A percentile compares a stretch with the other conserved stretches of the same genome.
These are phyloP conservation scores for Esox lucius DNA, from an alignment of 2,797 vertebrate species.

Conservation along the genomic window DNA sequence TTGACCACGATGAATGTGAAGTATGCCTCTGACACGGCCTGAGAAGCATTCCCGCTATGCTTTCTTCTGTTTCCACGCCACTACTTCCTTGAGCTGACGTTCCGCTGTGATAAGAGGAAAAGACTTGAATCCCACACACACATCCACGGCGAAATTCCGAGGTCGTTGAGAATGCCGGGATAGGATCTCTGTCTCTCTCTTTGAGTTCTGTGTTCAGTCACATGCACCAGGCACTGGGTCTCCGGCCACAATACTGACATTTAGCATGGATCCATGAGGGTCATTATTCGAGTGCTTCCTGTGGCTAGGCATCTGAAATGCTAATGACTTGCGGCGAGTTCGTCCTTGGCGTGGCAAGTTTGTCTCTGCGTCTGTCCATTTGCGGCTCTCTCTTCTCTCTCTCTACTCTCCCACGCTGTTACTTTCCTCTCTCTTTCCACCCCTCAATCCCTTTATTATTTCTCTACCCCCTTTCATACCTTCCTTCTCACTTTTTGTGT, in stretches of 20 bases:
- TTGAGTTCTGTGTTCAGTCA: neutral
- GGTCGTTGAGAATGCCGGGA: constrained; percentile 58
- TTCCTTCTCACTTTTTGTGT: neutral
- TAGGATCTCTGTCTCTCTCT: neutral
- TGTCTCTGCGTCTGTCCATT: too few relatives aligned
- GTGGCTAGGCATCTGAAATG: constrained; percentile 79
- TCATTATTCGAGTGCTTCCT: constrained; percentile 70
- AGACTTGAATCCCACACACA: constrained; percentile 76
- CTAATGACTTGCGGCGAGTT: constrained; percentile 68
- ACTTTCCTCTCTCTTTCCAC: neutral
- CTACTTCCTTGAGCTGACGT: constrained; percentile 77
- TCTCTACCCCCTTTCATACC: too few relatives aligned
- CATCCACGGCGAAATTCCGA: constrained; percentile 70
- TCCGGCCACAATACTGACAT: constrained; percentile 63
- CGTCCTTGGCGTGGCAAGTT: neutral
- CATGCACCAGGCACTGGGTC: constrained; percentile 1
- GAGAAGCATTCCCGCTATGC: constrained; percentile 72
- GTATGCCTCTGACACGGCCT: constrained; percentile 64
- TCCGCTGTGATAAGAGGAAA: constrained; percentile 78
- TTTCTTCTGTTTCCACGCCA: constrained; percentile 71
- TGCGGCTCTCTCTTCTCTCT: neutral
- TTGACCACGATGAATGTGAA: constrained; percentile 57
- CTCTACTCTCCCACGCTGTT: neutral
- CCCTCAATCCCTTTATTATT: neutral
- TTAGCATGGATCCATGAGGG: constrained; percentile 72